A percentile compares a stretch with the other conserved stretches of the same genome.
phyloP scores from a whole-genome alignment of 64 coral and sea anemone species.

The Montipora cactus region DNA sequence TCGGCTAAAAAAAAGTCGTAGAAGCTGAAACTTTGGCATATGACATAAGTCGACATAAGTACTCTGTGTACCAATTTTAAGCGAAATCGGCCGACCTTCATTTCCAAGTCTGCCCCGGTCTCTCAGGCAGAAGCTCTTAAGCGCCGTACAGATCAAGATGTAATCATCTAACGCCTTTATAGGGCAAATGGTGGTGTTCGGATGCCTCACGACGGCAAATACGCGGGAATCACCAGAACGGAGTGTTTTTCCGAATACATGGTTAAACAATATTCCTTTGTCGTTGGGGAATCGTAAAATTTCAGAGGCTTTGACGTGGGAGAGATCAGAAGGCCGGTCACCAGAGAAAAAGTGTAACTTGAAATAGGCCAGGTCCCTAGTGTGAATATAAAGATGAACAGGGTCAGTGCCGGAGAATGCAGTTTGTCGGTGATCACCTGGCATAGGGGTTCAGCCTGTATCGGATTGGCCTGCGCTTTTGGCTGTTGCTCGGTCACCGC shows the following conservation, averaged over 20 bases:
- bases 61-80: too few relatives aligned
- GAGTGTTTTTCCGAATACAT: neutral
- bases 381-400: neutral
- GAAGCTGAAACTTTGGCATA: too few relatives aligned
- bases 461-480: neutral
- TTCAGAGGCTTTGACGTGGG: too few relatives aligned
- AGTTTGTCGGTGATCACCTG: neutral
- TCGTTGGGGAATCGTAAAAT: neutral
- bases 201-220: neutral
- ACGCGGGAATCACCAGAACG: neutral
- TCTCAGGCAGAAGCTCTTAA: neutral
- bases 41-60: too few relatives aligned
- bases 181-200: neutral
- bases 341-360: neutral
- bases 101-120: too few relatives aligned
- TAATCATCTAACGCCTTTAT: neutral
- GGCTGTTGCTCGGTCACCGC: neutral
- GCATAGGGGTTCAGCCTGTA: slow-evolving; percentile 1
- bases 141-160: neutral
- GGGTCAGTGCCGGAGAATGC: neutral
- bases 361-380: slow-evolving; percentile 1
- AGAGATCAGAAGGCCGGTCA: neutral
- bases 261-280: neutral
- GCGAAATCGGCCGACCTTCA: too few relatives aligned
- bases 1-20: too few relatives aligned